Evolutionary conservation across 2,888 invertebrate genomes (phyloP), one percentile per base, ranked within the genome.

Genomic region (Zaprionus lineosus): DNA sequence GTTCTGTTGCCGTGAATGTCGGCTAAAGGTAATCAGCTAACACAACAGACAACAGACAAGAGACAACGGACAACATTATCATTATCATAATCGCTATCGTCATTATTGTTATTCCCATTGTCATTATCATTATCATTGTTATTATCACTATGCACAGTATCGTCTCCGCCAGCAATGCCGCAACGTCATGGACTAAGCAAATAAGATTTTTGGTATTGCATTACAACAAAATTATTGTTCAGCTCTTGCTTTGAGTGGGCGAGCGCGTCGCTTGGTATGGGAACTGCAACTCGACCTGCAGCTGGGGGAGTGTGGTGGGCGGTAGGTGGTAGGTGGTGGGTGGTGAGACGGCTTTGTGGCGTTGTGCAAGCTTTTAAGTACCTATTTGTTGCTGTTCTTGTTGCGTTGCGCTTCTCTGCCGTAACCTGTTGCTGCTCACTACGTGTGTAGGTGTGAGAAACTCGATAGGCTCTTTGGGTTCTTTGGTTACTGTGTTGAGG

Each of bases 141-240:
- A 57, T 15, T 41, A 56, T 37, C 33, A n/a, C n/a, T n/a, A n/a
- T n/a, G n/a, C n/a, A n/a, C n/a, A n/a, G n/a, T n/a, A n/a, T n/a
- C n/a, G n/a, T n/a, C n/a, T n/a, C n/a, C n/a, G 56, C 6, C 36
- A 33, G 37, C 63, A 70, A 29, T 50, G 70, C 36, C 41, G 65
- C 57, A 70, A 52, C 74, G 50, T 74, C 76, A 75, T 67, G 60
- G 60, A 64, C 62, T 66, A 79, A 64, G 67, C 72, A 76, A 83
- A 82, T 79, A 83, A 44, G 33, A 59, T 71, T 55, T 68, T 81
- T 44, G 62, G 57, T 84, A 71, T 84, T 82, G 68, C 84, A 84
- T 84, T 86, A 86, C 86, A 84, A 67, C 76, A 66, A 84, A 84
- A 83, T 75, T 69, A 78, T 66, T 74, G 77, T 81, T 63, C 21